Conservation (phyloP, 2,888 invertebrate genomes). For the Trypoxylon attenuatum region DNA sequence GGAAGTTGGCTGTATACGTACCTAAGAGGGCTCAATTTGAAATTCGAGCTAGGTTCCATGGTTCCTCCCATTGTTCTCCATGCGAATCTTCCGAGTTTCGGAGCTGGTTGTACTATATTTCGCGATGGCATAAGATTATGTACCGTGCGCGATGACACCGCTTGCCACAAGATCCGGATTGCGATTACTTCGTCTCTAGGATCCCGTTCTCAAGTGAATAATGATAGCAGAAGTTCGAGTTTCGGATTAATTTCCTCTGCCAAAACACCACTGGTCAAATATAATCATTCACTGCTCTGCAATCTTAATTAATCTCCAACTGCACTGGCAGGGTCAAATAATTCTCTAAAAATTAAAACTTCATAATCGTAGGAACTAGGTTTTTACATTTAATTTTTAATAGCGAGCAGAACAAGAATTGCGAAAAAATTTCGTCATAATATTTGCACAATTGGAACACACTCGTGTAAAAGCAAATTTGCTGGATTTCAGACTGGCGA, state of each 20-base stretch:
- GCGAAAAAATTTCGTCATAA: too few species aligned
- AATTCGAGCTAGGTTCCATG: slow-evolving; percentile 19
- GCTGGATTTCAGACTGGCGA: too few species aligned
- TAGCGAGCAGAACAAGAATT: too few species aligned
- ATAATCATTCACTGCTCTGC: neutral
- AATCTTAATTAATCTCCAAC: too few species aligned
- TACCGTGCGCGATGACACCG: slow-evolving; percentile 21
- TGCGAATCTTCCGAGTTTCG: slow-evolving; percentile 28
- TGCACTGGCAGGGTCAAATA: too few species aligned
- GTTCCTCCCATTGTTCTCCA: slow-evolving; percentile 22
- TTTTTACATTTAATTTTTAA: too few species aligned
- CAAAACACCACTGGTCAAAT: too few species aligned
- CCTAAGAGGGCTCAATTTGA: slow-evolving; percentile 19
- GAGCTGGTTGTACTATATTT: slow-evolving; percentile 37
- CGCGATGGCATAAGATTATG: slow-evolving; percentile 6
- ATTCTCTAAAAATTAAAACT: too few species aligned
- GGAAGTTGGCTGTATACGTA: slow-evolving; percentile 9
- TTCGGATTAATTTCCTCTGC: neutral
- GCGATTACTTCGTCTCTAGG: slow-evolving; percentile 20
- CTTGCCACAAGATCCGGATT: slow-evolving; percentile 19
- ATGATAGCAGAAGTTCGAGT: neutral
- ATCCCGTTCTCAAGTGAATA: neutral
- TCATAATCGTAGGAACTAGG: too few species aligned
- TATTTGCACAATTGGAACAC: too few species aligned
- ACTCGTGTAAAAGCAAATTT: too few species aligned